These are phyloP conservation scores for Macquaria ambigua DNA, from an alignment of 2,113 vertebrate species.

Conservation along the genomic window DNA sequence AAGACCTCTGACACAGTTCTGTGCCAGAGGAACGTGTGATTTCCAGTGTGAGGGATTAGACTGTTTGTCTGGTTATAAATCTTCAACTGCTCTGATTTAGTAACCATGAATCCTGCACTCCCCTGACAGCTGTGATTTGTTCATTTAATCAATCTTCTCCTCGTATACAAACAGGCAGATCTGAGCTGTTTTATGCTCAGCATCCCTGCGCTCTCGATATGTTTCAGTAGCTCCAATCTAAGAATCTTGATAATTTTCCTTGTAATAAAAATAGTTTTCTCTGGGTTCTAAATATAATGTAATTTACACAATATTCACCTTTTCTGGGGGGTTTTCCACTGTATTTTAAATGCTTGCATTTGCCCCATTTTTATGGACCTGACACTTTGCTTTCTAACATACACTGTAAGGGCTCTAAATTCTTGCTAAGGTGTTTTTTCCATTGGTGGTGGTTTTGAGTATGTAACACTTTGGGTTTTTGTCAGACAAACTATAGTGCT, in stretches of 20 bases:
- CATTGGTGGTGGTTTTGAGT: neutral
- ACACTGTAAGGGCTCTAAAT: neutral
- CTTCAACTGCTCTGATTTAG: constrained; percentile 77
- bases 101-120: constrained; percentile 63
- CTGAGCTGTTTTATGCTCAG: constrained; percentile 56
- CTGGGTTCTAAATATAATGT: neutral
- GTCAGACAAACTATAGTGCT: neutral
- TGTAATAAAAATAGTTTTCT: neutral
- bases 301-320: neutral
- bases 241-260: neutral
- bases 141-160: constrained; percentile 74
- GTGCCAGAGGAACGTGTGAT: constrained; percentile 26
- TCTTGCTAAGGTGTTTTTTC: neutral
- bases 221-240: neutral
- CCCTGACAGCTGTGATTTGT: constrained; percentile 74
- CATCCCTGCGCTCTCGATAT: neutral
- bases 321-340: neutral
- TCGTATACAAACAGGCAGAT: constrained; percentile 50
- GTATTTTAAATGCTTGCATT: constrained; percentile 4
- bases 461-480: neutral
- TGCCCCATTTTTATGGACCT: neutral
- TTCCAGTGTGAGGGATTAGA: constrained; percentile 64
- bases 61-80: constrained; percentile 68
- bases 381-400: neutral
- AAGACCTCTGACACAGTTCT: constrained; percentile 40